A percentile compares a stretch with the other conserved stretches of the same genome.
Evolutionary conservation across 2,113 vertebrate genomes (phyloP).

Genomic region (Baryphthengus martii): DNA sequence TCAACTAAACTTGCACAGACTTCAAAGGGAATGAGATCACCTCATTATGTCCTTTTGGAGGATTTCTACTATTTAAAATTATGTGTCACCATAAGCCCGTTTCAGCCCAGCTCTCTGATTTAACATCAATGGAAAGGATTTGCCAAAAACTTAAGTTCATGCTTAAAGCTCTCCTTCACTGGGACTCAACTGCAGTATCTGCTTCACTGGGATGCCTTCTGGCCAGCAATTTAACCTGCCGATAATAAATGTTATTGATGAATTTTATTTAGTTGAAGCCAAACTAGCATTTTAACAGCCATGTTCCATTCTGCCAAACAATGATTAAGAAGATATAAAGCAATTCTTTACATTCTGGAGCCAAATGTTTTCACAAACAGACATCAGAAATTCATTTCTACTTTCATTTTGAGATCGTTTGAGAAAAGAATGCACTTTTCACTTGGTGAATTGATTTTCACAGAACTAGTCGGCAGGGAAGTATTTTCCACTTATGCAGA

Average conservation of each 20-base stretch:
- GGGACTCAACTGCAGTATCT: not conserved
- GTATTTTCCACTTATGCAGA: not conserved
- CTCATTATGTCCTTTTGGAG: not conserved
- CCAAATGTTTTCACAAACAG: not conserved
- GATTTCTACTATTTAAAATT: not conserved
- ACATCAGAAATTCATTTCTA: not conserved
- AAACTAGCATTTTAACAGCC: not conserved
- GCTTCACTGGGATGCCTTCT: not conserved
- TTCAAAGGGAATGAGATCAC: not conserved
- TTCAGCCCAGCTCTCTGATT: not conserved
- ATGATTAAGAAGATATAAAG: not conserved
- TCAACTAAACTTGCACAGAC: not conserved
- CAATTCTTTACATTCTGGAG: not conserved
- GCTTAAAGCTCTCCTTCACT: not conserved
- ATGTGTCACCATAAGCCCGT: not conserved
- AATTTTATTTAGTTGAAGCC: not conserved
- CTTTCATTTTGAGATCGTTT: not conserved
- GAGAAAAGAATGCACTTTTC: not conserved
- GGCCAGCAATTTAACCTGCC: not conserved
- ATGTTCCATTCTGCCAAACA: not conserved
- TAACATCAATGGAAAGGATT: not conserved
- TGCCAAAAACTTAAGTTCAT: not conserved
- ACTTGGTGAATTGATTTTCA: not conserved
- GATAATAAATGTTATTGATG: not conserved
- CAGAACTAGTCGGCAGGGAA: not conserved